phyloP scores from a whole-genome alignment of 2,113 vertebrate genomes.

The Salvator merianae region DNA sequence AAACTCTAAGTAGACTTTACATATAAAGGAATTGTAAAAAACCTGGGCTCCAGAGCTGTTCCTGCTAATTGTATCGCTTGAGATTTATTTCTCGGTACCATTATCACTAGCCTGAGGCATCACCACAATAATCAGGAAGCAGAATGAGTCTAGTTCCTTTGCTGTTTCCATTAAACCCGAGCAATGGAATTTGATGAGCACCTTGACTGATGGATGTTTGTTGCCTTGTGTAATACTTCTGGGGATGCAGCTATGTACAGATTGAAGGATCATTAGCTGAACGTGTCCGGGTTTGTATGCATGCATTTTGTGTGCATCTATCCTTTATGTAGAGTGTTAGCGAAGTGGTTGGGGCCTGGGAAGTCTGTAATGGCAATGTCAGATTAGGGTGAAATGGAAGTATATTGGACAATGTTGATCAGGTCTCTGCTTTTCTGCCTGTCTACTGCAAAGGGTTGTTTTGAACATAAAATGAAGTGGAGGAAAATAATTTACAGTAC shows the following conservation, averaged over 20 bases:
- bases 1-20: slow-evolving; percentile 42
- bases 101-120: slow-evolving; percentile 67
- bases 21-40: slow-evolving; percentile 50
- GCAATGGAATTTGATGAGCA: slow-evolving; percentile 59
- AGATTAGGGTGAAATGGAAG: no score
- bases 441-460: no score
- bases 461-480: no score
- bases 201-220: slow-evolving; percentile 41
- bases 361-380: no score
- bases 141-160: slow-evolving; percentile 57
- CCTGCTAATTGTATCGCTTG: slow-evolving; percentile 68
- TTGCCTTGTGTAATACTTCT: slow-evolving; percentile 41
- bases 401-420: no score
- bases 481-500: no score
- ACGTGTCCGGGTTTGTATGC: not conserved
- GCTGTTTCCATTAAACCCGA: slow-evolving; percentile 64
- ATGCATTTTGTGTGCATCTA: rapidly evolving
- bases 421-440: no score
- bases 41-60: slow-evolving; percentile 53
- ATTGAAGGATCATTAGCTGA: slow-evolving; percentile 37
- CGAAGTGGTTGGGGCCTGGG: no score
- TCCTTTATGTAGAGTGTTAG: not conserved
- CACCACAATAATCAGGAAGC: slow-evolving; percentile 57
- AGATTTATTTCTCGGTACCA: slow-evolving; percentile 71
- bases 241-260: slow-evolving; percentile 48